Percentiles rank a stretch among this genome's conserved stretches.
These are phyloP conservation scores for Drosophila pseudotalamancana DNA, from an alignment of 2,888 invertebrate species.

Conservation along the genomic window DNA sequence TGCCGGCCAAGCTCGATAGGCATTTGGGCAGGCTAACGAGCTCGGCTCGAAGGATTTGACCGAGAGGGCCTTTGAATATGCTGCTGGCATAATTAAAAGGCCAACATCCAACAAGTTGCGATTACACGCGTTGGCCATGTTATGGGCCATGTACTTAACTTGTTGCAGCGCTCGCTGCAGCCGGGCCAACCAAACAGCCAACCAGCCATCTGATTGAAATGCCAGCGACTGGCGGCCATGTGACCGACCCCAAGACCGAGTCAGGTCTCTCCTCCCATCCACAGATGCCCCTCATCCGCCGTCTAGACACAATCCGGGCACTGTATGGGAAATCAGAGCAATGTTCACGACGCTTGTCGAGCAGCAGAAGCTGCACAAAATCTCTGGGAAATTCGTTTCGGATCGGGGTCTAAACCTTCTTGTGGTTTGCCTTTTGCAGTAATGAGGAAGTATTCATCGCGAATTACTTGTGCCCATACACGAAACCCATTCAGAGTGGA, in stretches of 20 bases:
- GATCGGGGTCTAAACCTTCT: slow-evolving; percentile 7
- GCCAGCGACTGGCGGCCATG: slow-evolving; percentile 51
- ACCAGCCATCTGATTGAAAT: slow-evolving; percentile 68
- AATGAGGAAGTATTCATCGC: slow-evolving; percentile 37
- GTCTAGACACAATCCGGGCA: slow-evolving; percentile 47
- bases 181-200: slow-evolving; percentile 23
- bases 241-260: slow-evolving; percentile 46
- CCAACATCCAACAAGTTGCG: slow-evolving; percentile 65
- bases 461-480: slow-evolving; percentile 12
- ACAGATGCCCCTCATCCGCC: background rate
- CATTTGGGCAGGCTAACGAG: slow-evolving; percentile 58
- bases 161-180: slow-evolving; percentile 34
- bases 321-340: slow-evolving; percentile 60
- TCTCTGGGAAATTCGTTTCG: slow-evolving; percentile 47
- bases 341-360: slow-evolving; percentile 30
- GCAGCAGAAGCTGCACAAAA: slow-evolving; percentile 31
- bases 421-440: slow-evolving; percentile 15
- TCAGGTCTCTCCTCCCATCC: slow-evolving; percentile 16
- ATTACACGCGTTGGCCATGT: slow-evolving; percentile 77
- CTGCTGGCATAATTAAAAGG: slow-evolving; percentile 72
- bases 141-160: slow-evolving; percentile 73
- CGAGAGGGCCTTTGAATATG: slow-evolving; percentile 61
- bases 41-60: slow-evolving; percentile 37
- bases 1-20: slow-evolving; percentile 44
- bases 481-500: background rate